Evolutionary conservation across 2,113 vertebrate genomes (phyloP).

Genomic region (Podocnemis expansa): DNA sequence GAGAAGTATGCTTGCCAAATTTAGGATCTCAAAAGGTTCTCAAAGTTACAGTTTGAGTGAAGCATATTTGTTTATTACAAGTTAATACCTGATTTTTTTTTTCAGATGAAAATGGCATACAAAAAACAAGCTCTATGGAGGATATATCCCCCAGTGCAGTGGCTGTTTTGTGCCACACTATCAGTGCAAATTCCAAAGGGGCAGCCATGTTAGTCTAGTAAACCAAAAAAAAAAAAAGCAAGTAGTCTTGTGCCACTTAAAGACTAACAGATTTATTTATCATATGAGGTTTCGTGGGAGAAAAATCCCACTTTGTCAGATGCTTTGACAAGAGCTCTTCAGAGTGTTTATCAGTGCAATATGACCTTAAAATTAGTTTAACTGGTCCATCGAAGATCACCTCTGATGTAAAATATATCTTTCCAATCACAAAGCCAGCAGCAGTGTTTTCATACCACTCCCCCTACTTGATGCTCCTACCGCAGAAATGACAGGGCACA

Average conservation of each 20-base stretch:
- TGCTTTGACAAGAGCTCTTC: too few species aligned
- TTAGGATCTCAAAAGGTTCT: neutral
- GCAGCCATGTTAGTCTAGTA: too few species aligned
- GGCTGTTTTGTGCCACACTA: neutral
- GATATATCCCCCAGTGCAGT: neutral
- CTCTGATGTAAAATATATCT: neutral
- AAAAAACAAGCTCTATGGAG: neutral
- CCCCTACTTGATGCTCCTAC: neutral
- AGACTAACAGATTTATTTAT: too few species aligned
- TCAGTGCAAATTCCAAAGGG: neutral
- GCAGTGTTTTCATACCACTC: neutral
- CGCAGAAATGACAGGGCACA: fast-evolving
- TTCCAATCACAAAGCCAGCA: neutral
- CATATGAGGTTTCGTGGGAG: too few species aligned
- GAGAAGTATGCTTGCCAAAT: neutral
- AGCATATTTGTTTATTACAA: neutral
- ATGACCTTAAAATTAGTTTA: neutral
- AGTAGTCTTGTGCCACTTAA: too few species aligned
- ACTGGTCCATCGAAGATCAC: neutral
- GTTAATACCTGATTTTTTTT: neutral
- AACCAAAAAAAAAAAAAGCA: too few species aligned
- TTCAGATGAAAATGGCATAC: neutral
- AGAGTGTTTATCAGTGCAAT: too few species aligned
- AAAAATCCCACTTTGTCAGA: too few species aligned
- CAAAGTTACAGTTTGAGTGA: neutral